Evolutionary conservation across 53 echinoderm and acorn worm species (phyloP).

Genomic region (Crossaster papposus): DNA sequence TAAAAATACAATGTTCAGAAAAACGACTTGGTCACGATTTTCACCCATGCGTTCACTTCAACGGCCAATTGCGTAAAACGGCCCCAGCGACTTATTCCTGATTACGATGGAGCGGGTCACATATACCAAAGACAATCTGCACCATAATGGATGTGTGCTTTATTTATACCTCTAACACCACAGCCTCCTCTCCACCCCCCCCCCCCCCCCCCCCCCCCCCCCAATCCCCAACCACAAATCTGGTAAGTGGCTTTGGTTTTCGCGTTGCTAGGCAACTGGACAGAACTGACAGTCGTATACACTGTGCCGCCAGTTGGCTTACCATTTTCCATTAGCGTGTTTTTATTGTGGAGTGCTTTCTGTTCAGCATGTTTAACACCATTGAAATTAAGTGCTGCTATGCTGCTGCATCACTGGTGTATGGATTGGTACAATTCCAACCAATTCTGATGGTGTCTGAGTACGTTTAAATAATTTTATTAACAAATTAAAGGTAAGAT

Average conservation of each 20-base stretch:
- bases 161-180: not conserved
- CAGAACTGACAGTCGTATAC: no score
- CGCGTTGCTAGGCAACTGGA: constrained; percentile 44
- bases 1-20: no score
- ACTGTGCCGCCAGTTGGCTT: not conserved
- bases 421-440: not conserved
- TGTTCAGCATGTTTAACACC: no score
- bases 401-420: not conserved
- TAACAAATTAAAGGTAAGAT: no score
- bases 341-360: not conserved
- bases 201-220: no score
- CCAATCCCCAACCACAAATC: no score
- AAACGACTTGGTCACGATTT: no score
- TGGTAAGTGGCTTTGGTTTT: not conserved
- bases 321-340: constrained; percentile 22
- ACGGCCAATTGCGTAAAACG: no score
- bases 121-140: constrained; percentile 16
- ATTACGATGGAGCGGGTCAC: no score
- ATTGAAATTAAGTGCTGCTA: not conserved
- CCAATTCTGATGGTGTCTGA: not conserved
- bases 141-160: not conserved
- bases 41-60: no score
- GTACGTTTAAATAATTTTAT: not conserved
- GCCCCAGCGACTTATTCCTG: no score
- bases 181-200: not conserved